Conservation (phyloP, 1,140 invertebrate genomes). For the Euwallacea fornicatus region DNA sequence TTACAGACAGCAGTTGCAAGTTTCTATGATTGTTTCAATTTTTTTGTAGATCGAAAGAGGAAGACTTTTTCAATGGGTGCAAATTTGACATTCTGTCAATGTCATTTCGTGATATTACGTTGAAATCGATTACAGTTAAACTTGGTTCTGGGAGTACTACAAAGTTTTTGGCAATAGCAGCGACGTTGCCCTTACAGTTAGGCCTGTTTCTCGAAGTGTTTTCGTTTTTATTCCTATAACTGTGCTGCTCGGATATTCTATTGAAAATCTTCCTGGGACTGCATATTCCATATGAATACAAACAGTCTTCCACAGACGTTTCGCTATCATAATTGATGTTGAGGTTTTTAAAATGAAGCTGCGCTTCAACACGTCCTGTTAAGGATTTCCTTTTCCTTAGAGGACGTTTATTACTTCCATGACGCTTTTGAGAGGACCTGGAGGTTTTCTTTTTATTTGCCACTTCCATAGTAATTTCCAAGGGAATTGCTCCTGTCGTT, state of each 20-base stretch:
- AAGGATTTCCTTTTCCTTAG: constrained; percentile 56
- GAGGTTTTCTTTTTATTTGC: constrained; percentile 55
- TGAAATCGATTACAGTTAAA: constrained; percentile 73
- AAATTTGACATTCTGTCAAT: constrained; percentile 40
- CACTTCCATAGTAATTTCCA: constrained; percentile 58
- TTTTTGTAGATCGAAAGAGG: not conserved
- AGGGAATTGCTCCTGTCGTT: constrained; percentile 68
- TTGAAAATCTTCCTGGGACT: constrained; percentile 42
- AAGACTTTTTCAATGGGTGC: constrained; percentile 22
- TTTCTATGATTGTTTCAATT: no score
- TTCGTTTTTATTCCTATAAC: constrained; percentile 35
- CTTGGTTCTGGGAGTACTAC: constrained; percentile 60
- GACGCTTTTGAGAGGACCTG: constrained; percentile 56
- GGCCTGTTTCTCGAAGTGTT: constrained; percentile 25
- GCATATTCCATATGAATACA: constrained; percentile 41
- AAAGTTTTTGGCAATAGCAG: constrained; percentile 46
- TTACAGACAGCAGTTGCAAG: no score
- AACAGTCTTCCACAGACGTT: constrained; percentile 54
- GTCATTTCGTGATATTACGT: constrained; percentile 62
- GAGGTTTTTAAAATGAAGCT: constrained; percentile 61
- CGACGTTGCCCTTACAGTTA: constrained; percentile 42
- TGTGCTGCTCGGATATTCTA: constrained; percentile 41
- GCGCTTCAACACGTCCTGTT: constrained; percentile 61
- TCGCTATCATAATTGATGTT: constrained; percentile 61
- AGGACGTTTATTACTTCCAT: constrained; percentile 55